Evolutionary conservation across 2,113 vertebrate genomes (phyloP), one percentile per base, ranked within the genome.

Genomic region (Etia nguti): DNA sequence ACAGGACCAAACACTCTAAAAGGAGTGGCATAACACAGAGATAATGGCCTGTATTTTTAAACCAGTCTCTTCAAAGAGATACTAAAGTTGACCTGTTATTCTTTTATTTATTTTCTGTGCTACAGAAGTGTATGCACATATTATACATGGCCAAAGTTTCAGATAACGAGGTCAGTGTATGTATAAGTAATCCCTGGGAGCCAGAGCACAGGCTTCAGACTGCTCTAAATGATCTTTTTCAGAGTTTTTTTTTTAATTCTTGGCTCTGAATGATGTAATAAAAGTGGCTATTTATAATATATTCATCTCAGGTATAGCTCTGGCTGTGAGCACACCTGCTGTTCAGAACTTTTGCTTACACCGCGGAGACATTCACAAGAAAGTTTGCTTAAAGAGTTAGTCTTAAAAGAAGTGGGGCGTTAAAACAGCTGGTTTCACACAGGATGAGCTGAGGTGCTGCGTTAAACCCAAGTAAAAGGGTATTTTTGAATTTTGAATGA

Each of bases 401-500:
- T 26, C 8, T 46, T 48, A 46, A 73, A 73, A 48, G 22, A 73
- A 46, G 22, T 46, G 15, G 13, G 41, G 22, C 6, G 38, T 41
- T 68, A 41, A 68, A 68, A 41, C n/a, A 22, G n/a, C 38, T 70
- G 65, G 38, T 70, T 70, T 43, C 38, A 43, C 12, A 70, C 65
- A 43, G 38, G 22, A 70, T 70, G 38, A 43, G 36, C 38, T 24
- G 12, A 46, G 22, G 41, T 41, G 68, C 41, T 73, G 22, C 16
- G 41, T 46, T 26, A 70, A 24, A 10, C 2, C 60, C 34, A 15
- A 15, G 13, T 24, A 70, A 24, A 70, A 73, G 3, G 0, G 29
- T 29, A 4, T 29, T 3, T 2, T 0, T 0, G 0, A 41, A 26
- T 3, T 73, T 29, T 29, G 15, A 48, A 75, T 75, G 6, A 75